phyloP scores from a whole-genome alignment of 1,140 invertebrate genomes.

The Eriosoma lanigerum region DNA sequence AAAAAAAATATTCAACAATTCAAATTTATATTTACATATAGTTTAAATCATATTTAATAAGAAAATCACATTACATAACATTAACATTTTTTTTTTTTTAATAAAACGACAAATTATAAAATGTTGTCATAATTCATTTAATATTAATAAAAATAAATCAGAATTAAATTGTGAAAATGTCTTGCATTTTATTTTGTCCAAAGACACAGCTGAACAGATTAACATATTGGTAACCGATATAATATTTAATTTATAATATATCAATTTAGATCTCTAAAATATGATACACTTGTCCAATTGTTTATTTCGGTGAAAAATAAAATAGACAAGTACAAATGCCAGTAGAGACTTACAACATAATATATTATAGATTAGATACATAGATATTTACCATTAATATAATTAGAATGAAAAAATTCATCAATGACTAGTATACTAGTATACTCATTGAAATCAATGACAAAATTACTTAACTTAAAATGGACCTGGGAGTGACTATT shows the following conservation, averaged over 20 bases:
- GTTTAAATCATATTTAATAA: background rate
- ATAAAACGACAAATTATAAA: background rate
- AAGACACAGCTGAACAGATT: background rate
- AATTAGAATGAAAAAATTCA: conserved; percentile 21
- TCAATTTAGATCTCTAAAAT: too few relatives aligned
- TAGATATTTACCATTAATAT: background rate
- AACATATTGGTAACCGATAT: background rate
- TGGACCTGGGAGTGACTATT: background rate
- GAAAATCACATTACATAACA: background rate
- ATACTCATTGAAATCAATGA: conserved; percentile 12
- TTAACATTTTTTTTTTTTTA: background rate
- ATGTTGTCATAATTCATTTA: background rate
- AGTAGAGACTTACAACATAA: background rate
- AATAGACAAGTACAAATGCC: background rate
- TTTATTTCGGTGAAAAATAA: background rate
- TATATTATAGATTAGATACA: background rate
- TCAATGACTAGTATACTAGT: conserved; percentile 37
- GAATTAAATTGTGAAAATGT: background rate
- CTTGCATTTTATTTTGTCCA: background rate
- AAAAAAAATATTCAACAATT: background rate
- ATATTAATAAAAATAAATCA: background rate
- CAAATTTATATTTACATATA: background rate
- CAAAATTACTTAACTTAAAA: conserved; percentile 11
- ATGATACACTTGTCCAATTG: background rate
- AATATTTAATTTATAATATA: too few relatives aligned